Percentiles rank a stretch among this genome's conserved stretches.
Evolutionary conservation across 2,113 vertebrate species (phyloP).

Genomic region (Ceyx cyanopectus): DNA sequence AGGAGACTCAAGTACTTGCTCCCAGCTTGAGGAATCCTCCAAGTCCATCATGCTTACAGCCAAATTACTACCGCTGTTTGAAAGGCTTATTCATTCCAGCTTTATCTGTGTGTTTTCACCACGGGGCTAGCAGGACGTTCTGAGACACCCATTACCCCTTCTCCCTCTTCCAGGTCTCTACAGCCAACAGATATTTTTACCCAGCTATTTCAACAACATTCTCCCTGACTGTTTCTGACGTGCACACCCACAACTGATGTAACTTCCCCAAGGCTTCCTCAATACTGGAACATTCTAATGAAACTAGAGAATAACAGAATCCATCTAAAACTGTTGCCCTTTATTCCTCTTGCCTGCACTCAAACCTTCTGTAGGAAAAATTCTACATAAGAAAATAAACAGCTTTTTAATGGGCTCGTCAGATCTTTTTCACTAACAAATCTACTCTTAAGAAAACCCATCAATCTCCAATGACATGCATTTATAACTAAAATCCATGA

Average conservation of each 20-base stretch:
- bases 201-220: not conserved
- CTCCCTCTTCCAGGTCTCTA: not conserved
- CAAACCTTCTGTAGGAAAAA: not conserved
- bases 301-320: not conserved
- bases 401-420: not conserved
- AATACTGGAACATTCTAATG: not conserved
- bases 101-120: not conserved
- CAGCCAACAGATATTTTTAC: not conserved
- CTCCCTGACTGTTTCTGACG: not conserved
- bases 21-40: not conserved
- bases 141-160: not conserved
- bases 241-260: not conserved
- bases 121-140: not conserved
- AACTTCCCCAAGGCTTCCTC: not conserved
- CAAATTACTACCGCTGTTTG: not conserved
- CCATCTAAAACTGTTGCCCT: not conserved
- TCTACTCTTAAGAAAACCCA: not conserved
- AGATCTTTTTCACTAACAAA: not conserved
- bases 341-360: not conserved
- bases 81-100: not conserved
- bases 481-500: not conserved
- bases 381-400: not conserved
- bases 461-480: not conserved
- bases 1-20: not conserved
- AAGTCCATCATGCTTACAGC: not conserved